Evolutionary conservation across 2,797 vertebrate genomes (phyloP).

Genomic region (Gymnodraco acuticeps): DNA sequence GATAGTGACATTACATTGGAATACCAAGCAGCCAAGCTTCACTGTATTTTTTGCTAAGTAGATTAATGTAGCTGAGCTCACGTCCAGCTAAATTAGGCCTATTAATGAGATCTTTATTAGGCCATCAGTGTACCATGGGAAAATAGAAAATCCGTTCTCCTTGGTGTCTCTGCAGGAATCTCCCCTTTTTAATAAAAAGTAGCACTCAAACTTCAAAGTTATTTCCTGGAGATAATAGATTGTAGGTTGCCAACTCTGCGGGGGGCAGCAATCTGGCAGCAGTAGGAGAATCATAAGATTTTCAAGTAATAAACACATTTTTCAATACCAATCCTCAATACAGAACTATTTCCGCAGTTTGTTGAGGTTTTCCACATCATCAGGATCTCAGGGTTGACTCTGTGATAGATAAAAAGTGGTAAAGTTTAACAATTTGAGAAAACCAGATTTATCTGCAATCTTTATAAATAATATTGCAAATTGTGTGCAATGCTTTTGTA

Average conservation of each 20-base stretch:
- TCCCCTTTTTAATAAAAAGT: too few species aligned
- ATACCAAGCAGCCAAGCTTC: conserved; percentile 1
- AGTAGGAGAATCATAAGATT: conserved; percentile 29
- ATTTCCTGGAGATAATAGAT: conserved; percentile 41
- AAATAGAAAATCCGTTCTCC: not conserved
- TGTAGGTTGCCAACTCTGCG: conserved; percentile 55
- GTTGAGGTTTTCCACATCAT: too few species aligned
- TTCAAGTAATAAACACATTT: too few species aligned
- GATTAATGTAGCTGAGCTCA: conserved; percentile 18
- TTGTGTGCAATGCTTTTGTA: too few species aligned
- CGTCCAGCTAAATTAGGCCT: conserved; percentile 16
- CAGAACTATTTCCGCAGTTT: too few species aligned
- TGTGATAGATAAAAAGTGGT: too few species aligned
- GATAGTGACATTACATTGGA: not conserved
- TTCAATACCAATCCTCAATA: too few species aligned
- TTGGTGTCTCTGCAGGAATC: not conserved
- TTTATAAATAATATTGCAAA: too few species aligned
- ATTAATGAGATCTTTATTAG: conserved; percentile 25
- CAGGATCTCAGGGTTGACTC: too few species aligned
- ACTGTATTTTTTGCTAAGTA: conserved; percentile 22
- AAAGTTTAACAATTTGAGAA: too few species aligned
- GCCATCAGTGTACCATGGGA: conserved; percentile 3
- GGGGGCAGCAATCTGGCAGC: conserved; percentile 35
- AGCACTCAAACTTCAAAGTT: conserved; percentile 6
- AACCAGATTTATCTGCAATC: too few species aligned